Conservation (phyloP, 2,113 vertebrate species). For the Cebidichthys violaceus region DNA sequence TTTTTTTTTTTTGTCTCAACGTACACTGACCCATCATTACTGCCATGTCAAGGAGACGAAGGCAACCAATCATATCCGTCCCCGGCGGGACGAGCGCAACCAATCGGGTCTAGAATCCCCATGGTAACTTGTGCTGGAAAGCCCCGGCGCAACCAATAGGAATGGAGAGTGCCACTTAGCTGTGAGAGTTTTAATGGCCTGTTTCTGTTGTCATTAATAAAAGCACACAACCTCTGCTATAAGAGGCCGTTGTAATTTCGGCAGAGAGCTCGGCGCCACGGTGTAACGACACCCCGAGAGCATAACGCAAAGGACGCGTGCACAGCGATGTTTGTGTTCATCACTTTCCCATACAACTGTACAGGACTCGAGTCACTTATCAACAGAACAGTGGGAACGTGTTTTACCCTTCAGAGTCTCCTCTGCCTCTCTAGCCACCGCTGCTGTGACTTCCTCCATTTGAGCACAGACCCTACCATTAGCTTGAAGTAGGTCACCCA, state of each 20-base stretch:
- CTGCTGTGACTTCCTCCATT: slow-evolving; percentile 73
- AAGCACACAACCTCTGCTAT: slow-evolving; percentile 67
- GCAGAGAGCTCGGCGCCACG: slow-evolving; percentile 33
- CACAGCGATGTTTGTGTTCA: slow-evolving; percentile 30
- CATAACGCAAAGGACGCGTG: slow-evolving; percentile 50
- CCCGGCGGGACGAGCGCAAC: slow-evolving; percentile 51
- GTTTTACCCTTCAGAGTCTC: slow-evolving; percentile 66
- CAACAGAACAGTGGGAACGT: slow-evolving; percentile 29
- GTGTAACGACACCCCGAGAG: slow-evolving; percentile 29
- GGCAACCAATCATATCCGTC: slow-evolving; percentile 74
- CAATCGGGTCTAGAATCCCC: slow-evolving; percentile 75
- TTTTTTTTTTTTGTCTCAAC: slow-evolving; percentile 65
- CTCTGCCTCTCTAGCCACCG: slow-evolving; percentile 57
- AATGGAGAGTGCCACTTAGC: slow-evolving; percentile 60
- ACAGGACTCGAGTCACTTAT: slow-evolving; percentile 47
- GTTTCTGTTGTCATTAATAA: slow-evolving; percentile 80
- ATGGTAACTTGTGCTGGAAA: slow-evolving; percentile 77
- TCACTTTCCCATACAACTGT: slow-evolving; percentile 29
- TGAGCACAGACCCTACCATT: slow-evolving; percentile 71
- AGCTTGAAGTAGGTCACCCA: slow-evolving; percentile 84
- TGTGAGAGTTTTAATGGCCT: slow-evolving; percentile 74
- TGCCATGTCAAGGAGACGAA: slow-evolving; percentile 81
- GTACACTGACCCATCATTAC: slow-evolving; percentile 77
- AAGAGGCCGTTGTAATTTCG: slow-evolving; percentile 52
- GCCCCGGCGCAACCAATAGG: slow-evolving; percentile 67